Conservation (phyloP, 2,113 vertebrate species). For the Chionomys nivalis region DNA sequence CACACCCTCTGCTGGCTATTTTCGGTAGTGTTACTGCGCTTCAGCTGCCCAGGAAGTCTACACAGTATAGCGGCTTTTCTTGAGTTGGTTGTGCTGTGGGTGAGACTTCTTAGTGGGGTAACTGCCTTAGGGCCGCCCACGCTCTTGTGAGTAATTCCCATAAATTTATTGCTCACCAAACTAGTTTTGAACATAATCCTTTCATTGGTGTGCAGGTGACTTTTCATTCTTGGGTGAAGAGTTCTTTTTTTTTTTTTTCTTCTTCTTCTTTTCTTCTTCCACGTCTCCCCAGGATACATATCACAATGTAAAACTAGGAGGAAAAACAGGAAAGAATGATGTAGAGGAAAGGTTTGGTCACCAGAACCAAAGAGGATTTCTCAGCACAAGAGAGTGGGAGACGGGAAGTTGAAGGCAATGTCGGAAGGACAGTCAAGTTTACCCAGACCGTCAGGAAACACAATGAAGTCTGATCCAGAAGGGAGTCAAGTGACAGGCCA, state of each 20-base stretch:
- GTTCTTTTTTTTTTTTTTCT: too few species aligned
- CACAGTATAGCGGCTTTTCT: too few species aligned
- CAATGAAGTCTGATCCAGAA: slow-evolving; percentile 2
- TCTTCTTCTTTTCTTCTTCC: too few species aligned
- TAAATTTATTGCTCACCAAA: not conserved
- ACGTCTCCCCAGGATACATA: not conserved
- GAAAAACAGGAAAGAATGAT: not conserved
- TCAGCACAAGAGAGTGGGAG: not conserved
- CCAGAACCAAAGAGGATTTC: not conserved
- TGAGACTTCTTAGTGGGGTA: too few species aligned
- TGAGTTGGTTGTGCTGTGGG: not conserved
- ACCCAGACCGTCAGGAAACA: not conserved
- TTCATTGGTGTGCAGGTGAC: not conserved
- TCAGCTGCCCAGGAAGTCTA: too few species aligned
- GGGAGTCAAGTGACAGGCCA: not conserved
- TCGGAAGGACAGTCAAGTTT: not conserved
- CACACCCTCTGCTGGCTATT: too few species aligned
- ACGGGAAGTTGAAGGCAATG: not conserved
- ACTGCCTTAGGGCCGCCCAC: too few species aligned
- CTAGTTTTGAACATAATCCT: not conserved
- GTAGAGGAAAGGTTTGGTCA: not conserved
- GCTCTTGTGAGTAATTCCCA: not conserved
- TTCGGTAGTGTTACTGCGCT: not conserved
- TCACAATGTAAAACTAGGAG: not conserved
- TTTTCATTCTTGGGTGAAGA: not conserved